Percentiles rank a stretch among this genome's conserved stretches.
Evolutionary conservation across 2,888 invertebrate species (phyloP).

Genomic region (Cheilosia pagana): DNA sequence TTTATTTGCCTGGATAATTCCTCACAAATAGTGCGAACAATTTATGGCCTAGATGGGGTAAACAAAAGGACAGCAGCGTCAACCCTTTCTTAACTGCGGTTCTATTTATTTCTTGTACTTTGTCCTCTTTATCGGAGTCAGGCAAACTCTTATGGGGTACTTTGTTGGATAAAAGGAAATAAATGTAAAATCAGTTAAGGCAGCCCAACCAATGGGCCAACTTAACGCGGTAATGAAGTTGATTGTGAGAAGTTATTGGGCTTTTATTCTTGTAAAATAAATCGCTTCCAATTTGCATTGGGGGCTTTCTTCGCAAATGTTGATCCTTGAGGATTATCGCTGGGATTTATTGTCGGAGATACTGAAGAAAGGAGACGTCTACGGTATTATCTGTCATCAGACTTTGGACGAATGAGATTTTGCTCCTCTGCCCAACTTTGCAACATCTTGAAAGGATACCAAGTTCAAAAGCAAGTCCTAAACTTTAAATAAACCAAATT

Average conservation of each 20-base stretch:
- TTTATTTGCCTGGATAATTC: constrained; percentile 63
- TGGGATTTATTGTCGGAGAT: neutral
- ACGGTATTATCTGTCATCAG: no score
- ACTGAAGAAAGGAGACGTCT: no score
- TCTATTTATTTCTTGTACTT: constrained; percentile 67
- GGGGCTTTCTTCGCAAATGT: neutral
- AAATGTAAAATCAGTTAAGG: constrained; percentile 75
- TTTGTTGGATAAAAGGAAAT: constrained; percentile 67
- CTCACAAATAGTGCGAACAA: constrained; percentile 52
- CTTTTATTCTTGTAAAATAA: constrained; percentile 28
- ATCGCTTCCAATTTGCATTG: constrained; percentile 48
- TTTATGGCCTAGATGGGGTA: constrained; percentile 26
- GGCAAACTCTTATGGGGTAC: constrained; percentile 37
- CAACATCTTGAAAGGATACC: neutral
- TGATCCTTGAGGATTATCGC: neutral
- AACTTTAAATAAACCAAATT: constrained; percentile 49
- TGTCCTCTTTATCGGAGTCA: constrained; percentile 59
- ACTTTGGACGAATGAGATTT: no score
- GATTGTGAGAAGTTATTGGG: constrained; percentile 60
- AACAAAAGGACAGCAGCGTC: constrained; percentile 40
- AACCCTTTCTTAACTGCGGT: constrained; percentile 41
- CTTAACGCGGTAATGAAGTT: constrained; percentile 68
- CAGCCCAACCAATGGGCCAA: constrained; percentile 43
- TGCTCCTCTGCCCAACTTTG: no score
- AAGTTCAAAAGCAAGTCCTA: neutral